Evolutionary conservation across 2,797 vertebrate genomes (phyloP).

Genomic region (Botia kubotai): DNA sequence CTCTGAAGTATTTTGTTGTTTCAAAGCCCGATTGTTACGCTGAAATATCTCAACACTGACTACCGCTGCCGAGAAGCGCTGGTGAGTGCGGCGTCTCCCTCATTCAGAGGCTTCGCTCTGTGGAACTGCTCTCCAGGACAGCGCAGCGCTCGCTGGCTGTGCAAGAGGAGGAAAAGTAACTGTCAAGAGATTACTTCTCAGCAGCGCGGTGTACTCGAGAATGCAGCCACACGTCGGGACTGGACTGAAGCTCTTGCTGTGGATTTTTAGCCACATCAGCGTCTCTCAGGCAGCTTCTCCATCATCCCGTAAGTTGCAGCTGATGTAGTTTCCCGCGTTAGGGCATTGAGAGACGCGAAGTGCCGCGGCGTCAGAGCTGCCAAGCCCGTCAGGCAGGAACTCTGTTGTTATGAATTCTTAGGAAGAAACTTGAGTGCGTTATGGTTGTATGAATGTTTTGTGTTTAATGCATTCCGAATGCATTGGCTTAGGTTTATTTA

Average conservation of each 20-base stretch:
- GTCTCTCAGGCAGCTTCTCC: constrained; percentile 73
- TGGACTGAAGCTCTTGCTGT: constrained; percentile 70
- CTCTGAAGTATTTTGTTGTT: constrained; percentile 33
- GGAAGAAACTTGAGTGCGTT: background rate
- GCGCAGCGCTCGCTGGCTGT: constrained; percentile 39
- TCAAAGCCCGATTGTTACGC: constrained; percentile 40
- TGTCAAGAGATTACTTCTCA: constrained; percentile 48
- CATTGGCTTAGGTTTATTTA: background rate
- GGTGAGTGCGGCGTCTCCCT: constrained; percentile 48
- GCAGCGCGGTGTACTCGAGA: constrained; percentile 65
- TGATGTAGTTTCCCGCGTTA: constrained; percentile 16
- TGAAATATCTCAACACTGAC: constrained; percentile 29
- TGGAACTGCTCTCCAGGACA: constrained; percentile 47
- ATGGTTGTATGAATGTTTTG: background rate
- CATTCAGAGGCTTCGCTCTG: constrained; percentile 31
- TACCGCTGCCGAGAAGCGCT: constrained; percentile 38
- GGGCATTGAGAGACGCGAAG: constrained; percentile 18
- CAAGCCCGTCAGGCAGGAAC: background rate
- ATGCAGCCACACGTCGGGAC: constrained; percentile 72
- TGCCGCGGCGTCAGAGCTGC: background rate
- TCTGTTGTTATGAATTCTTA: background rate
- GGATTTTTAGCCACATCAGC: constrained; percentile 77
- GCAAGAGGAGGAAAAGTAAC: constrained; percentile 40
- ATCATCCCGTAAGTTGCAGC: constrained; percentile 79
- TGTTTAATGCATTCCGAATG: background rate